Conservation (phyloP, 2,113 vertebrate genomes). For the Oceanites oceanicus region DNA sequence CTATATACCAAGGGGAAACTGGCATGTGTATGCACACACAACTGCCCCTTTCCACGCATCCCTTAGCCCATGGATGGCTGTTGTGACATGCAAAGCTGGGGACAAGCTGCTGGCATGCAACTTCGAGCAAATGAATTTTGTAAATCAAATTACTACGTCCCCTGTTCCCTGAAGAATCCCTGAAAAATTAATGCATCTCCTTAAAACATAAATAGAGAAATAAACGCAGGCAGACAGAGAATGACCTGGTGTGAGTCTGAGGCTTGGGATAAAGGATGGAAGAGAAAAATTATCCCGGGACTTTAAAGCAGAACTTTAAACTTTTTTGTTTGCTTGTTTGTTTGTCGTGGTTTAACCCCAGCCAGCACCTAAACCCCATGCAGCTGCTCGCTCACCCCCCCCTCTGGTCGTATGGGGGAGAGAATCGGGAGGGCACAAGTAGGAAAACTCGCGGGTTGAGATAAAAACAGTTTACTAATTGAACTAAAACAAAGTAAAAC, state of each 20-base stretch:
- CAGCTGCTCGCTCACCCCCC: no score
- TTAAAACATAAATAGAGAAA: background rate
- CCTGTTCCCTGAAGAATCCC: background rate
- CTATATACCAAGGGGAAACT: background rate
- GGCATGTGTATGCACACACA: accelerated
- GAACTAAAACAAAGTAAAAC: no score
- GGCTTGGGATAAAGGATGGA: background rate
- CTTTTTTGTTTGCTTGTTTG: background rate
- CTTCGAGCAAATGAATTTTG: background rate
- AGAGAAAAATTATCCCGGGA: background rate
- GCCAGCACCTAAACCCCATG: no score
- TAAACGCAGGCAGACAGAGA: background rate
- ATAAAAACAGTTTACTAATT: no score
- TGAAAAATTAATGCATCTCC: background rate
- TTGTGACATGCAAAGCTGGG: background rate
- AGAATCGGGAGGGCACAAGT: no score
- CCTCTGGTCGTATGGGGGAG: background rate
- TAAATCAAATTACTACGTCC: background rate
- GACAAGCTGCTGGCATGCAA: background rate
- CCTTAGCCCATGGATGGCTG: background rate
- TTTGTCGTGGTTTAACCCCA: background rate
- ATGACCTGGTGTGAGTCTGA: background rate
- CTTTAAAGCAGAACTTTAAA: background rate
- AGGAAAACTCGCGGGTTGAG: no score
- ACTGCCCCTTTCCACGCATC: accelerated